phyloP scores from a whole-genome alignment of 2,113 vertebrate species.

The Corvus moneduloides region DNA sequence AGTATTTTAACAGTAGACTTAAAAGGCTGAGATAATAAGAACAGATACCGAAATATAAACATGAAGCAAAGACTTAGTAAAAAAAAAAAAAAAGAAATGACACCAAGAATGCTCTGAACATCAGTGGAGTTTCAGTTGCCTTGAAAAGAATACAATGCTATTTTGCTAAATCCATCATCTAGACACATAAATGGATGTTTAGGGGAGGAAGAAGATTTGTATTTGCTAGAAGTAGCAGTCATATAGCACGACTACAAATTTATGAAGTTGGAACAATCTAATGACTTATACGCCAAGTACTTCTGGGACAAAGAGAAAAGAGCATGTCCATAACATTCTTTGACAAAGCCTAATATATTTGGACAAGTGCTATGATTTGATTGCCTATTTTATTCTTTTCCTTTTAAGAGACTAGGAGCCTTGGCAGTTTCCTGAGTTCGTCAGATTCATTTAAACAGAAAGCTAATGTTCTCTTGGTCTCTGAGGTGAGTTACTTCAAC shows the following conservation, averaged over 20 bases:
- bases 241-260: neutral
- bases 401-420: neutral
- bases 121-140: neutral
- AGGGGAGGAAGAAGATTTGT: neutral
- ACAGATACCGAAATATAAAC: neutral
- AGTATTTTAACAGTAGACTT: neutral
- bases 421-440: neutral
- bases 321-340: neutral
- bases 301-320: neutral
- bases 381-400: neutral
- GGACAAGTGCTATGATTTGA: constrained; percentile 1
- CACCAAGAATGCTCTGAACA: neutral
- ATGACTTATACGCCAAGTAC: neutral
- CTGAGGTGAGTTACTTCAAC: neutral
- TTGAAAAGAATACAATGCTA: neutral
- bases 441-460: constrained; percentile 15
- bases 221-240: neutral
- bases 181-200: neutral
- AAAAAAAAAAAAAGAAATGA: neutral
- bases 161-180: neutral
- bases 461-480: neutral
- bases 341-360: neutral
- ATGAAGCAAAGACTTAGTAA: neutral
- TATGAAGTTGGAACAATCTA: neutral
- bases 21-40: neutral